Conservation (phyloP, 2,797 vertebrate species). For the Spheniscus humboldti region DNA sequence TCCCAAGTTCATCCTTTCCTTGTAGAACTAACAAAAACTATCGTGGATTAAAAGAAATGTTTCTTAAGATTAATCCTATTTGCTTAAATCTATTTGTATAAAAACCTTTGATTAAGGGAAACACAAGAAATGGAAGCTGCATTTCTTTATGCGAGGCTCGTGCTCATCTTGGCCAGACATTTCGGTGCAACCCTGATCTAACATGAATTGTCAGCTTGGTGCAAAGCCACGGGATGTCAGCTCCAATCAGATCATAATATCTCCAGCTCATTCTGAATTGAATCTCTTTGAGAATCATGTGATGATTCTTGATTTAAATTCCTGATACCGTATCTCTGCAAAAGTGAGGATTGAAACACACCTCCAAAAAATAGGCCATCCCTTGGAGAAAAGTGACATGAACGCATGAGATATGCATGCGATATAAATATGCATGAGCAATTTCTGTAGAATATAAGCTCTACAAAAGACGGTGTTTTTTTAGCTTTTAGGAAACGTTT, state of each 20-base stretch:
- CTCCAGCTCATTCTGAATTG: not conserved
- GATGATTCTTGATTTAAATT: not conserved
- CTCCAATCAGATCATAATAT: not conserved
- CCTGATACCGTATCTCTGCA: not conserved
- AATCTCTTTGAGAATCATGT: not conserved
- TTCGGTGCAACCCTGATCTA: not conserved
- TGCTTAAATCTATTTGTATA: not conserved
- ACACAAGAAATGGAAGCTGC: not conserved
- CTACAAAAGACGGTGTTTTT: not conserved
- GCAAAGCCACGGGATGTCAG: not conserved
- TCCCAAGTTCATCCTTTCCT: not conserved
- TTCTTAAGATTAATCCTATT: slow-evolving; percentile 16
- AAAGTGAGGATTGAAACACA: not conserved
- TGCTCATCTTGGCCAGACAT: not conserved
- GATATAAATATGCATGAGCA: not conserved
- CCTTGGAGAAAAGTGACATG: not conserved
- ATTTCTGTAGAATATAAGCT: not conserved
- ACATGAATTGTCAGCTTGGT: slow-evolving; percentile 17
- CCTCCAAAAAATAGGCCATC: not conserved
- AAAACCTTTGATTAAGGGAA: not conserved
- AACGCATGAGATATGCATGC: not conserved
- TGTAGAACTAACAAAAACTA: not conserved
- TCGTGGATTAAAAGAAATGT: not conserved
- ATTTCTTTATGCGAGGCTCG: not conserved
- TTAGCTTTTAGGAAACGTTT: slow-evolving; percentile 26